Percentiles rank a stretch among this genome's conserved stretches.
phyloP scores from a whole-genome alignment of 2,888 invertebrate species.

The Aproaerema taeniolella region DNA sequence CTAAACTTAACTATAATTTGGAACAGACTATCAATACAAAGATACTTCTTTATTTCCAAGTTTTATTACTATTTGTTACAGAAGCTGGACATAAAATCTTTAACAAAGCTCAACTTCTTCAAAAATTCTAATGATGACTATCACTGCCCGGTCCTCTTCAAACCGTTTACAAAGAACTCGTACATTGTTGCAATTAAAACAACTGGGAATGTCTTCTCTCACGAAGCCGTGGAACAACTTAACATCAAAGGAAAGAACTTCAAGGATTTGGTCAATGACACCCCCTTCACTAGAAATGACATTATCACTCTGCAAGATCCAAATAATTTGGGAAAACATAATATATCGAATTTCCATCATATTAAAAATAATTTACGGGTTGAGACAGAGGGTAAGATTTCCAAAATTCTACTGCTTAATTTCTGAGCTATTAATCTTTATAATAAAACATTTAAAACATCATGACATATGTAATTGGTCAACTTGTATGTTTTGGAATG shows the following conservation, averaged over 20 bases:
- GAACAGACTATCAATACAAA: too few species aligned
- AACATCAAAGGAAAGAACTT: conserved; percentile 96
- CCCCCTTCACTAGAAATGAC: conserved; percentile 91
- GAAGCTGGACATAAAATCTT: conserved; percentile 87
- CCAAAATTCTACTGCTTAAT: too few species aligned
- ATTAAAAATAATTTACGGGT: conserved; percentile 93
- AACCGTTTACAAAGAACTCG: conserved; percentile 94
- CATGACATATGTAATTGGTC: too few species aligned
- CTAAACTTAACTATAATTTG: too few species aligned
- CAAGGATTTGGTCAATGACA: conserved; percentile 95
- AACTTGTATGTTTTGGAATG: too few species aligned
- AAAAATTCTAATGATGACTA: conserved; percentile 90
- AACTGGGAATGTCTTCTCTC: conserved; percentile 97
- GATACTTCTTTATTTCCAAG: too few species aligned
- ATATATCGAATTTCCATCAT: conserved; percentile 95
- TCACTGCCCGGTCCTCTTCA: conserved; percentile 96
- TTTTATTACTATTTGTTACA: conserved; percentile 54
- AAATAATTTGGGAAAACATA: conserved; percentile 92
- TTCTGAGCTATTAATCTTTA: too few species aligned
- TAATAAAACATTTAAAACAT: too few species aligned
- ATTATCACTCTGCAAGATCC: conserved; percentile 96
- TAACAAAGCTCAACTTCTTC: conserved; percentile 91
- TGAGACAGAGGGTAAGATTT: conserved; percentile 84
- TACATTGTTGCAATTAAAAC: conserved; percentile 93
- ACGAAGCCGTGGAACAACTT: conserved; percentile 96